Evolutionary conservation across 92 coral and sea anemone species (phyloP), one percentile per base, ranked within the genome.

Genomic region (Porites lobata): DNA sequence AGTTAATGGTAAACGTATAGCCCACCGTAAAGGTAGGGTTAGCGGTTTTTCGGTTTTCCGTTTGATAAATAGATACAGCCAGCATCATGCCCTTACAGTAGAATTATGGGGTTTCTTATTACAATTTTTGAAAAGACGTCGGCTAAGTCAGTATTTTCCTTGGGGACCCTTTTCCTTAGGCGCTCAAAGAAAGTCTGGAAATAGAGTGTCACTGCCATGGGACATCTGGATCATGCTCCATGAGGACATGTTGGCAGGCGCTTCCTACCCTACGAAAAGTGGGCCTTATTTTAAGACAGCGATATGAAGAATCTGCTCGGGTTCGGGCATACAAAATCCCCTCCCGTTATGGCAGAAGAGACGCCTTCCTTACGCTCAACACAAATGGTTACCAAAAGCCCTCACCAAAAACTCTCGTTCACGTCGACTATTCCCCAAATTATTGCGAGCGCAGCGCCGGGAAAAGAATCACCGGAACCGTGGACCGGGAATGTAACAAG

Each of bases 131-230:
- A 24, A 47, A 38, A 72, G n/a, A 14, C 54, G 21, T 51, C 1
- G 7, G 14, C 32, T 47, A 24, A 84, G 58, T 53, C 62, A 11
- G 59, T 73, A 50, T 72, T 59, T 58, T 53, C 65, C 59, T 68
- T 58, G 71, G 74, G 82, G 69, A 56, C 50, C 68, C 62, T 83
- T 68, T 89, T 77, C 69, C 26, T 74, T 84, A 95, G 98, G 86
- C 90, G 14, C 84, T 95, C 51, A 88, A 76, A 85, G 92, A 94
- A 10, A 84, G 85, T 76, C 75, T 92, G 81, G 79, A 81, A 71
- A 80, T 73, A 4, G 89, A 85, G 69, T 98, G 99, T 86, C 92
- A 93, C 62, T 98, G 99, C 38, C 94, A 92, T 56, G 99, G 99
- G 5, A 66, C 91, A 47, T 92, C 96, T 12, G 86, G 69, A 19